Evolutionary conservation across 2,113 vertebrate species (phyloP), one percentile per base, ranked within the genome.

Genomic region (Oceanodroma tethys): DNA sequence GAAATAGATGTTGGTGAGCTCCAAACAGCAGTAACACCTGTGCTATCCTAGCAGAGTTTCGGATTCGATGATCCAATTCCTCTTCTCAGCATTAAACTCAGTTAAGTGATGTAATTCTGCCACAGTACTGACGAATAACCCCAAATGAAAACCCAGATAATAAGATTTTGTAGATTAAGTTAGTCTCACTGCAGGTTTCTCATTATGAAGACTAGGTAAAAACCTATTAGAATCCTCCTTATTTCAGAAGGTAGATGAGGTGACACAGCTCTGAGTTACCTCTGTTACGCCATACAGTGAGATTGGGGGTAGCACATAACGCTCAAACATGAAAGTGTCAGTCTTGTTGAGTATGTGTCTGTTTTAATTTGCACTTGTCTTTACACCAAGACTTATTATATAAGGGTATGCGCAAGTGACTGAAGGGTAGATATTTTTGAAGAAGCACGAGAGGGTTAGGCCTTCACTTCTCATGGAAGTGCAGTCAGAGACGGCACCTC

Each of bases 161-260:
- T 91, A 81, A 95, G 96, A 91, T 95, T 90, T 82, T 86, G 38
- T 43, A 90, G 86, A 85, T 87, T 93, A 94, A 81, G 50, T 60
- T 63, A 45, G 58, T 67, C 72, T 60, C 67, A 40, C 47, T 47
- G 36, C 53, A 48, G 62, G 53, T 65, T 88, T 93, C 66, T 88
- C 81, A 79, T 93, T 65, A 79, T 25, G 53, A 90, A 71, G 60
- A 85, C 55, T 19, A 53, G 52, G 79, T 34, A 72, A 73, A 86
- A 92, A 80, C n/a, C 66, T 48, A 3, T 13, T 80, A 80, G 91
- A 82, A 95, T 75, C 86, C 38, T 70, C 59, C 42, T 88, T 43
- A 34, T 75, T 93, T 55, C 79, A 80, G 66, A 81, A 85, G 53
- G 79, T 82, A 75, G 56, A 67, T 22, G 81, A 90, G 60, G 56